A percentile compares a stretch with the other conserved stretches of the same genome.
phyloP scores from a whole-genome alignment of 2,888 invertebrate species.

The Drosophila aldrichi region DNA sequence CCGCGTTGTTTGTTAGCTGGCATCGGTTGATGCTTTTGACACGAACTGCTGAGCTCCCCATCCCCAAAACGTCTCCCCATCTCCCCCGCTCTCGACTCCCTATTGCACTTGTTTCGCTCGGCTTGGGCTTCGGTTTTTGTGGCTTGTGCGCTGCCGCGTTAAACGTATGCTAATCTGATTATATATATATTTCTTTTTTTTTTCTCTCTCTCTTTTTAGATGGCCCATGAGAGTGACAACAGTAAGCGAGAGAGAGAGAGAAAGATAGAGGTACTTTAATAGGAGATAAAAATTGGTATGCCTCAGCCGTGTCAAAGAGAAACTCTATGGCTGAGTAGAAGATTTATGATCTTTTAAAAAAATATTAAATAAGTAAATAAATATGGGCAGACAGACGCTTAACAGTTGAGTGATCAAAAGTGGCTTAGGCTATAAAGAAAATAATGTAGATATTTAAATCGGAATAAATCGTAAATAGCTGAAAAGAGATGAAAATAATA shows the following conservation, averaged over 20 bases:
- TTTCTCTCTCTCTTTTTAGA: neutral
- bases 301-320: neutral
- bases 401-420: neutral
- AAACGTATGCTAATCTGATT: slow-evolving; percentile 70
- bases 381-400: too few species aligned
- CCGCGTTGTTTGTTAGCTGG: slow-evolving; percentile 41
- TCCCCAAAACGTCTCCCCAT: neutral
- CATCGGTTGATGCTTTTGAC: slow-evolving; percentile 74
- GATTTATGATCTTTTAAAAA: neutral
- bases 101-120: slow-evolving; percentile 7
- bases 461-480: too few species aligned
- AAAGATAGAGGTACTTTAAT: neutral
- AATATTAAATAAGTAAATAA: too few species aligned
- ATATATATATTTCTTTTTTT: slow-evolving; percentile 14
- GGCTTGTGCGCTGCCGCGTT: slow-evolving; percentile 36
- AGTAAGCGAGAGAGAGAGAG: neutral
- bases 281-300: neutral
- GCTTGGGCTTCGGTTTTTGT: slow-evolving; percentile 18
- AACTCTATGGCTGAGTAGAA: neutral
- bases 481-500: too few species aligned
- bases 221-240: neutral
- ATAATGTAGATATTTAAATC: neutral
- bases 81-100: neutral
- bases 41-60: slow-evolving; percentile 64
- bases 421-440: neutral